These are phyloP conservation scores for Muscicapa adusta DNA, from an alignment of 2,113 vertebrate species.

Conservation along the genomic window DNA sequence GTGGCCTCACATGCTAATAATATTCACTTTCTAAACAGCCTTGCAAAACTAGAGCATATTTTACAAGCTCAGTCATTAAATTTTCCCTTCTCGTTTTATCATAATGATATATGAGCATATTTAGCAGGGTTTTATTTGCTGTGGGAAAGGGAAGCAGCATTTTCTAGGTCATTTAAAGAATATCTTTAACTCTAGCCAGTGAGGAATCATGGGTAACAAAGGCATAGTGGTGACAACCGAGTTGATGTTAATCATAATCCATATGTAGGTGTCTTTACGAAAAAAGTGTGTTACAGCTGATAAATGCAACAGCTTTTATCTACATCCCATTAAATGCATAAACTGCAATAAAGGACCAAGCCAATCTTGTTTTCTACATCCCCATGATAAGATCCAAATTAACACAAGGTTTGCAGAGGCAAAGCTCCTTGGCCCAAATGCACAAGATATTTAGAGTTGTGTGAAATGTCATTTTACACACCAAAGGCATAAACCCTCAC, in stretches of 20 bases:
- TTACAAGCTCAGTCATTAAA: background rate
- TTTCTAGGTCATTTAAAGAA: constrained; percentile 64
- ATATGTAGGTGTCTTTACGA: background rate
- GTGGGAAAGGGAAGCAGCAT: constrained; percentile 7
- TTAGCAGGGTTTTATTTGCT: constrained; percentile 41
- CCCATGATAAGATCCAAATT: background rate
- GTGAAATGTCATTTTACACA: background rate
- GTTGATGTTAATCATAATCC: constrained; percentile 38
- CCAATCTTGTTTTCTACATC: background rate
- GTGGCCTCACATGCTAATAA: background rate
- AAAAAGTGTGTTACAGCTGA: background rate
- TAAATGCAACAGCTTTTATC: constrained; percentile 29
- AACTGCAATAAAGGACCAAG: background rate
- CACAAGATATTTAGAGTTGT: background rate
- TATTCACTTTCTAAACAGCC: background rate
- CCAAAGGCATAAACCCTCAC: background rate
- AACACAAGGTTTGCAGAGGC: background rate
- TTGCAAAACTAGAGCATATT: constrained; percentile 3
- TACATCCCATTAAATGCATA: background rate
- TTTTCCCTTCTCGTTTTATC: background rate
- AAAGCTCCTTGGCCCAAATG: background rate
- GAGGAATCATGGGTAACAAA: constrained; percentile 25
- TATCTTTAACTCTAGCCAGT: constrained; percentile 37
- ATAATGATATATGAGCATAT: background rate
- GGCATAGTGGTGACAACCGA: background rate